Evolutionary conservation across 1,140 invertebrate species (phyloP), one percentile per base, ranked within the genome.

Genomic region (Drosophila melanica): DNA sequence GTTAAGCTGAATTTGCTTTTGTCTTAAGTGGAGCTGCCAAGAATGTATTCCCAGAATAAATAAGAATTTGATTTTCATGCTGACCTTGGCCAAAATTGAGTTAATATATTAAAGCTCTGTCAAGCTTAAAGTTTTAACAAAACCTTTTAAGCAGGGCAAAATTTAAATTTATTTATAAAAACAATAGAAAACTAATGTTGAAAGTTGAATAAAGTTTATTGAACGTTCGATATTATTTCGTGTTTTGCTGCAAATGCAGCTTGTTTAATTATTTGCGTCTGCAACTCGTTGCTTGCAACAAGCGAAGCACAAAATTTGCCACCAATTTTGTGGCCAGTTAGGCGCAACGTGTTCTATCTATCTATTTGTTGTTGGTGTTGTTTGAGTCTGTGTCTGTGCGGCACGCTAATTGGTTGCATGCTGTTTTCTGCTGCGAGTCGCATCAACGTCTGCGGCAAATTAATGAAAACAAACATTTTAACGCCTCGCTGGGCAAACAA

Each of bases 391-490:
- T 18, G 55, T 16, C 12, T 16, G 55, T 58, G 41, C 12, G 41
- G 37, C 27, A 50, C 67, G 68, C 82, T 87, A 89, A 87, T 87
- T 87, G 82, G 82, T 89, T 74, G 39, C 27, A 87, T 76, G 75
- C 71, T 59, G 74, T 7, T 27, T 27, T 27, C 77, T 48, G 47
- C n/a, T 64, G 42, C 54, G 55, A 33, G 58, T 53, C 47, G 64
- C 67, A 60, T 76, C 74, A 70, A 66, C 72, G 82, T 76, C 82
- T 85, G 82, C 66, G 68, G 75, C 82, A 87, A 87, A 87, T 87
- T 87, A 89, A 87, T 87, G 82, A 79, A 87, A 87, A 87, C 82
- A 87, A 87, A 87, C 82, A 87, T 87, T 87, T 87, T 87, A 87
- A 87, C 82, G 82, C 82, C 82, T 79, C 79, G 82, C 75, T 70